These are phyloP conservation scores for Thaleichthys pacificus DNA, from an alignment of 2,797 vertebrate species.

Conservation along the genomic window DNA sequence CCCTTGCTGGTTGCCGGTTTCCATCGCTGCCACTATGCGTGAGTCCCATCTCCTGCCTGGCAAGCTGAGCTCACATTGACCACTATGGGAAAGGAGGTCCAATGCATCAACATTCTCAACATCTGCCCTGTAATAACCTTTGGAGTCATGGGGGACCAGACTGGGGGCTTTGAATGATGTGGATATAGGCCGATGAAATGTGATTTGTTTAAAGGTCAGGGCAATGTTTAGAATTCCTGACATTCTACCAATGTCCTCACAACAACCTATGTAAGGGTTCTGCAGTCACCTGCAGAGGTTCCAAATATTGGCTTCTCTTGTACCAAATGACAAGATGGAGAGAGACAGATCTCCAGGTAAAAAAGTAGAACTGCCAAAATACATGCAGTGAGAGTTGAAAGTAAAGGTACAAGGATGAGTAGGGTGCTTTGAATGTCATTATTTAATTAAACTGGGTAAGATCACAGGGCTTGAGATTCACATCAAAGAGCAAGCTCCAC, in stretches of 20 bases:
- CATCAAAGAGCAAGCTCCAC: conserved; percentile 56
- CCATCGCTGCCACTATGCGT: conserved; percentile 45
- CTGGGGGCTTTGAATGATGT: no score
- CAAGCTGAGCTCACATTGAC: conserved; percentile 32
- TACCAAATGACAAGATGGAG: background rate
- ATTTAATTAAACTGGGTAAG: conserved; percentile 52
- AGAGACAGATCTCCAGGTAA: conserved; percentile 14
- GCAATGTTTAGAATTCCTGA: conserved; percentile 22
- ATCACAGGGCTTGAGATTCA: conserved; percentile 48
- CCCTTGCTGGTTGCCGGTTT: conserved; percentile 40
- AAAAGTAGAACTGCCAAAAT: conserved; percentile 28
- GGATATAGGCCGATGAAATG: no score
- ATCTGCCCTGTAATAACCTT: conserved; percentile 25
- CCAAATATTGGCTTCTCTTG: background rate
- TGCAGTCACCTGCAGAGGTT: background rate
- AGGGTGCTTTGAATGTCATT: conserved; percentile 53
- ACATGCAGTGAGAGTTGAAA: conserved; percentile 19
- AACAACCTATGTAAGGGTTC: background rate
- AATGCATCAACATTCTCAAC: conserved; percentile 29
- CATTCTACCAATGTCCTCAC: conserved; percentile 9
- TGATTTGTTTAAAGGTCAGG: no score
- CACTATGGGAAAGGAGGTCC: conserved; percentile 28
- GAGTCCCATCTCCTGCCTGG: conserved; percentile 56
- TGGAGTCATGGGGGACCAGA: conserved; percentile 6
- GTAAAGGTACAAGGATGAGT: conserved; percentile 37